Base-by-base conservation (phyloP, 2,113 vertebrate species). In the Nothoprocta pentlandii region DNA sequence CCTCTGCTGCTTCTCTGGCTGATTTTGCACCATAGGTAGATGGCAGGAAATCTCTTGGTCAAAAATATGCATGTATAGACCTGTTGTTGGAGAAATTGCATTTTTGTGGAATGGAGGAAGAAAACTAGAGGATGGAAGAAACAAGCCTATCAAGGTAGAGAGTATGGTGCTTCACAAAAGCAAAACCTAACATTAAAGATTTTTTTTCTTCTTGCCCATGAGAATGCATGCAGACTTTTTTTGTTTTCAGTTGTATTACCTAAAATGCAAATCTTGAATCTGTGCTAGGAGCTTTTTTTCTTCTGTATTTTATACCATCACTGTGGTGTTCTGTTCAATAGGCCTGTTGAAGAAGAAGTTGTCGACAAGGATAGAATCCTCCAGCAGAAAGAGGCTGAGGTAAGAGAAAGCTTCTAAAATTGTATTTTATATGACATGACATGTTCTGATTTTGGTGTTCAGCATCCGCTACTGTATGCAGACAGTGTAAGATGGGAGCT, bases 301-400 rank as follows among this genome's bases (percentile, higher is more conserved):
- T 83, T 79, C 41, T 71, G 1, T 82, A 22, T 49, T 49, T 84
- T 71, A 66, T 4, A 20, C 15, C 22, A 7, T 59, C 6, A 28
- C 6, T 86, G 4, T 0, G 0, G 77, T 59, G 47, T 93, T 91
- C 36, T 95, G 10, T 85, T 90, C 69, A 77, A 49, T 80, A 99
- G 99, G 87, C 98, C 98, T 66, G 98, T 97, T 81, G 99, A 99
- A 85, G 99, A 99, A 83, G 98, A 99, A 42, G 98, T 98, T 70
- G 54, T 99, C 88, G 99, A 99, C 95, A 99, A 99, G 90, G 99
- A 99, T 86, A 98, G 98, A 98, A 99, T 99, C 92, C 98, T 99
- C 70, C 96, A 99, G 93, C 98, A 99, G 97, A 99, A 99, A 46
- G 99, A 99, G 92, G 98, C 98, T 20, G 99, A 99, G 98, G 99